These are phyloP conservation scores for Platalea minor DNA, from an alignment of 2,797 vertebrate species.

Conservation along the genomic window DNA sequence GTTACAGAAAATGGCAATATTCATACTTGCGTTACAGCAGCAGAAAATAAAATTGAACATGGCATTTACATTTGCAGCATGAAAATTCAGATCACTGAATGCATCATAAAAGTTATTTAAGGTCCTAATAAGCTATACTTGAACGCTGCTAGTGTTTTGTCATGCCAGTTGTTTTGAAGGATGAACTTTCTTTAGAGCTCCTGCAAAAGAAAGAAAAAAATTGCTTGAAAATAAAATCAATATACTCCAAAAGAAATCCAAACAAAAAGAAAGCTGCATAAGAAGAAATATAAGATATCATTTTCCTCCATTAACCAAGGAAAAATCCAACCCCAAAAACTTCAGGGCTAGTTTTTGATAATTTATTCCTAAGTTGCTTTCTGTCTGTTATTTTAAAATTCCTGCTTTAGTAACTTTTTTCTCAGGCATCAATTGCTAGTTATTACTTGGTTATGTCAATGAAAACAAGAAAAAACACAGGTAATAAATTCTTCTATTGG, in stretches of 20 bases:
- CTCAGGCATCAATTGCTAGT: not conserved
- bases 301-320: not conserved
- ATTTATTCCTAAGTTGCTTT: not conserved
- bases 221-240: not conserved
- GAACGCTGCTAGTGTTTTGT: not conserved
- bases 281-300: not conserved
- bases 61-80: slow-evolving; percentile 63
- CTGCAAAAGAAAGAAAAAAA: not conserved
- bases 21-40: slow-evolving; percentile 35
- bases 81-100: slow-evolving; percentile 59
- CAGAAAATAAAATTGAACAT: slow-evolving; percentile 56
- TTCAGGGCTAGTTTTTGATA: not conserved
- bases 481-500: not conserved
- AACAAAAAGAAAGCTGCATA: not conserved
- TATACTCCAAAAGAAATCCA: not conserved
- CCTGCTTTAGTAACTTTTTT: not conserved
- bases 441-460: not conserved
- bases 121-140: slow-evolving; percentile 21
- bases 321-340: not conserved
- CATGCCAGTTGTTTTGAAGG: not conserved
- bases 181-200: not conserved
- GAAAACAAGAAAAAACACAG: not conserved
- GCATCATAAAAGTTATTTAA: not conserved
- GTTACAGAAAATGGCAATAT: slow-evolving; percentile 64
- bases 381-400: not conserved